Evolutionary conservation across 2,113 vertebrate genomes (phyloP), one percentile per base, ranked within the genome.

Genomic region (Microcebus jonahi): DNA sequence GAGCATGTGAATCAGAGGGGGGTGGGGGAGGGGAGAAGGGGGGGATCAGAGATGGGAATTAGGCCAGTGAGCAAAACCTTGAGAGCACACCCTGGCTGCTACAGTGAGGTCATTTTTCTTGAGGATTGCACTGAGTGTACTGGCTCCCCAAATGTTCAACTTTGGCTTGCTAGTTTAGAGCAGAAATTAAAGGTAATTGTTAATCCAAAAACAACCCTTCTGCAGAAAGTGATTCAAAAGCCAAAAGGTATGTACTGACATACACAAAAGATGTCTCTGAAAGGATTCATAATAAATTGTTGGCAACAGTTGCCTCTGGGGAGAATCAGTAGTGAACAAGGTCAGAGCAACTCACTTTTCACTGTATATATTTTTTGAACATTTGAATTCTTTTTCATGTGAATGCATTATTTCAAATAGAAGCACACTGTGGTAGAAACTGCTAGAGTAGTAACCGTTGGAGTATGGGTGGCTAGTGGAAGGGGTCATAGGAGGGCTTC

Each of bases 391-490:
- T 50, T 92, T 2, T 1, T 4, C 17, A 17, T 6, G 7, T 11
- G 55, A 75, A 27, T n/a, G 9, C 0, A 4, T 25, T 57, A 68
- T 70, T 79, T 25, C 17, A 53, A 91, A 59, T 75, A 39, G n/a
- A 68, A 48, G 82, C 18, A 27, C 55, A 6, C 0, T 48, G 25
- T n/a, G n/a, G 53, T 36, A 53, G 21, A 59, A 71, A 31, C 23
- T 61, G 14, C 50, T 45, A 8, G 48, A 42, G 45, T 3, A 25
- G 34, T 23, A 42, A 2, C 21, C 21, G 8, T 31, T 76, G 25
- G n/a, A 18, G 29, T n/a, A 8, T 34, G 34, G n/a, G 0, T 15
- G n/a, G n/a, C 1, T 2, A 63, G 21, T 1, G 3, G 27, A 57
- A 76, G 11, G 2, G 34, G 14, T 2, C 9, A 4, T 0, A 6